These are phyloP conservation scores for Pogonognathellus flavescens DNA, from an alignment of 1,140 invertebrate genomes.

Conservation along the genomic window DNA sequence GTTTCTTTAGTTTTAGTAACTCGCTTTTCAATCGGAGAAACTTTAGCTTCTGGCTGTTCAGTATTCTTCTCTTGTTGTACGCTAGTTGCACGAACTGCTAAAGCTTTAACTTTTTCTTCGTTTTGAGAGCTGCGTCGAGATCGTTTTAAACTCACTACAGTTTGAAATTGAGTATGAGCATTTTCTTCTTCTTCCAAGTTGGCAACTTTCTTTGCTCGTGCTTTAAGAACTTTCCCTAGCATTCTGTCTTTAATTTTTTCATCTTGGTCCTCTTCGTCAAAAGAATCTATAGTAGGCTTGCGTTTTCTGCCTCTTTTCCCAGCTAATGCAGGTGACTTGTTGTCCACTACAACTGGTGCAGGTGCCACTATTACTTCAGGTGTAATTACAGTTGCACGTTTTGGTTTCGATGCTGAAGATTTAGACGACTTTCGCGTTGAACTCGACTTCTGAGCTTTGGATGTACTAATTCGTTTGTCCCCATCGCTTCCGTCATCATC, in stretches of 20 bases:
- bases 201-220: slow-evolving; percentile 62
- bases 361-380: background rate
- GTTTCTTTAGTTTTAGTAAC: background rate
- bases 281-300: slow-evolving; percentile 64
- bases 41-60: background rate
- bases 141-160: background rate
- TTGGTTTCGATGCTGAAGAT: background rate
- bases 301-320: slow-evolving; percentile 61
- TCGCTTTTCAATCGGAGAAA: slow-evolving; percentile 14
- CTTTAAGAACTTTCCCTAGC: slow-evolving; percentile 63
- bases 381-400: background rate
- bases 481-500: slow-evolving; percentile 59
- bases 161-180: slow-evolving; percentile 42
- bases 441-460: background rate
- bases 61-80: background rate
- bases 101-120: background rate
- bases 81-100: background rate
- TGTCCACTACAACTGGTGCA: background rate
- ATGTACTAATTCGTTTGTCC: slow-evolving; percentile 38
- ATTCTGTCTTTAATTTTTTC: slow-evolving; percentile 61
- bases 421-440: slow-evolving; percentile 2
- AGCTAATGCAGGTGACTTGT: slow-evolving; percentile 7
- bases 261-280: slow-evolving; percentile 62
- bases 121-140: slow-evolving; percentile 3
- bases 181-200: slow-evolving; percentile 65